phyloP scores from a whole-genome alignment of 2,888 invertebrate genomes.

The Habrosyne pyritoides region DNA sequence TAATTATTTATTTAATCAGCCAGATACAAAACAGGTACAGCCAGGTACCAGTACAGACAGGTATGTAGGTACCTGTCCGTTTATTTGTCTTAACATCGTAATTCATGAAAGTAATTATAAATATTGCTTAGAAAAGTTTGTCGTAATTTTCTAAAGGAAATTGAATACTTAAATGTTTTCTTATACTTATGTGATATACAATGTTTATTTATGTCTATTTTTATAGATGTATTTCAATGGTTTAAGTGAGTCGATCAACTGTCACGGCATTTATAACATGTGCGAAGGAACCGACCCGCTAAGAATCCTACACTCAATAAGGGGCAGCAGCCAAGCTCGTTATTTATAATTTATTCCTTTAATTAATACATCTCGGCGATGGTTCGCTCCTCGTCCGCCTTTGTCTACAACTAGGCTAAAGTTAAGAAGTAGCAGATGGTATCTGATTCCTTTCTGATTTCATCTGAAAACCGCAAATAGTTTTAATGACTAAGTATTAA shows the following conservation, averaged over 20 bases:
- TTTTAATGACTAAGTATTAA: neutral
- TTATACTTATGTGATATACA: no score
- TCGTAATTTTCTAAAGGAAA: no score
- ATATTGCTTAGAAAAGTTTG: no score
- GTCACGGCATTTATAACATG: neutral
- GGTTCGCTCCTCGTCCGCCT: constrained; percentile 37
- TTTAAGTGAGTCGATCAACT: neutral
- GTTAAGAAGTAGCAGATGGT: constrained; percentile 6
- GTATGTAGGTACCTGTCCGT: no score
- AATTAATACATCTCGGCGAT: constrained; percentile 64
- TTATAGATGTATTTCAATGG: no score
- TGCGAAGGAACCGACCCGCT: neutral
- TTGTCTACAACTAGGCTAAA: constrained; percentile 14
- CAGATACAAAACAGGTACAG: no score
- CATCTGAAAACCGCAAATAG: neutral
- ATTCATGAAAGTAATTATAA: no score
- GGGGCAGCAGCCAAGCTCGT: constrained; percentile 45
- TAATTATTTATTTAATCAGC: no score
- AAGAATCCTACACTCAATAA: constrained; percentile 39
- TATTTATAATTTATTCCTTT: constrained; percentile 76
- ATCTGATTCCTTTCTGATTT: constrained; percentile 11
- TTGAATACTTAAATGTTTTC: no score
- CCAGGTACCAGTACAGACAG: no score
- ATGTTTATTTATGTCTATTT: no score
- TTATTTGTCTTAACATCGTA: no score